Conservation (phyloP, 1,140 invertebrate species). For the Ceratosolen solmsi region DNA sequence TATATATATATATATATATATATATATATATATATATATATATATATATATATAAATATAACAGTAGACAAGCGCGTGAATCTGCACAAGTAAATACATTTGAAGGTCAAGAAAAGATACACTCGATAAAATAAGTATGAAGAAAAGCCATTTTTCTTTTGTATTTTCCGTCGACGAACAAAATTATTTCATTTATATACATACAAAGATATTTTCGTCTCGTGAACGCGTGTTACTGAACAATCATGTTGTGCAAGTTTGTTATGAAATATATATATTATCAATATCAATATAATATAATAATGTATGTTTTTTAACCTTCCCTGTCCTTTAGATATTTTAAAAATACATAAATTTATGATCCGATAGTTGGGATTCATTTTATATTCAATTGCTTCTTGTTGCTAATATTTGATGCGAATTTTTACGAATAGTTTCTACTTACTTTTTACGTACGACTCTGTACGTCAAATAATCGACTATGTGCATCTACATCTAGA, state of each 20-base stretch:
- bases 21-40: not conserved
- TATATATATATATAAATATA: conserved; percentile 27
- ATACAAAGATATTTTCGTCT: conserved; percentile 46
- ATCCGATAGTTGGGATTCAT: too few species aligned
- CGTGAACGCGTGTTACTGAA: conserved; percentile 34
- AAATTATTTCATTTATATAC: conserved; percentile 48
- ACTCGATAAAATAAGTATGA: conserved; percentile 9
- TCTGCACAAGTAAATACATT: conserved; percentile 11
- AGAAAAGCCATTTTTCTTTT: conserved; percentile 24
- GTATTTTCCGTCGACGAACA: conserved; percentile 32
- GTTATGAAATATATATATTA: conserved; percentile 61
- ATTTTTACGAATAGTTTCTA: too few species aligned
- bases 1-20: not conserved
- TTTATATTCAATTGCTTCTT: too few species aligned
- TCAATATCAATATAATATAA: conserved; percentile 43
- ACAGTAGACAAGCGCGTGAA: conserved; percentile 30
- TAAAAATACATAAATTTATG: not conserved
- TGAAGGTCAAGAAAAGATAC: conserved; percentile 2
- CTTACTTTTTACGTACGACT: too few species aligned
- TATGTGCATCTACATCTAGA: too few species aligned
- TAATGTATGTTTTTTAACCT: not conserved
- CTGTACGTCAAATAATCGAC: too few species aligned
- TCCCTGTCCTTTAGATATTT: not conserved
- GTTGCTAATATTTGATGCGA: too few species aligned
- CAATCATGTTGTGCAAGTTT: conserved; percentile 58